Conservation (phyloP, 2,797 vertebrate species). For the Chelmon rostratus region DNA sequence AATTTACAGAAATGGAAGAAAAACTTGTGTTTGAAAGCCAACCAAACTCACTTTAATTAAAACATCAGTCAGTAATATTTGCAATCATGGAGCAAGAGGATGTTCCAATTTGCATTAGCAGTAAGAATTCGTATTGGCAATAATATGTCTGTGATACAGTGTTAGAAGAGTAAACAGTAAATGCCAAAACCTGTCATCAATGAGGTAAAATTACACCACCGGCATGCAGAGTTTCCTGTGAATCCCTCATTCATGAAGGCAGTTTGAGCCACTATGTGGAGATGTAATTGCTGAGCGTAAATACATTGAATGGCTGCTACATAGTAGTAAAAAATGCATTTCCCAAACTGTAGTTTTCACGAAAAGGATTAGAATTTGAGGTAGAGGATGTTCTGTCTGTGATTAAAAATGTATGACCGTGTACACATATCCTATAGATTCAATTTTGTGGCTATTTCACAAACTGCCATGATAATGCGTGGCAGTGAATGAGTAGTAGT, state of each 20-base stretch:
- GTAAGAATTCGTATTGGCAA: neutral
- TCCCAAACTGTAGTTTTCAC: neutral
- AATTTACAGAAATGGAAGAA: neutral
- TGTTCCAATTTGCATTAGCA: neutral
- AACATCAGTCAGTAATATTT: neutral
- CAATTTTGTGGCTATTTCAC: too few species aligned
- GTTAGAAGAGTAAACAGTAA: neutral
- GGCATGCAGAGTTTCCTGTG: neutral
- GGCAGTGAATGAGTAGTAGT: neutral
- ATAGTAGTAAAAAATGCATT: neutral
- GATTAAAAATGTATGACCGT: too few species aligned
- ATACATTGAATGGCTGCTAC: neutral
- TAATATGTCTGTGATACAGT: neutral
- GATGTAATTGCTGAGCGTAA: neutral
- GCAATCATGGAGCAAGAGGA: neutral
- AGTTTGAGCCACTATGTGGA: neutral
- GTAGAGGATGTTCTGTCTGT: too few species aligned
- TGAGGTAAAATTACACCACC: neutral
- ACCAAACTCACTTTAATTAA: neutral
- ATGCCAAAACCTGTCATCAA: neutral
- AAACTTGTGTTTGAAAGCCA: neutral
- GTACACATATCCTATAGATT: too few species aligned
- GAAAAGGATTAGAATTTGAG: neutral
- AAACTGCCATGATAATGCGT: too few species aligned
- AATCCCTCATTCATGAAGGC: neutral